phyloP scores from a whole-genome alignment of 2,113 vertebrate species.

The Procavia capensis region DNA sequence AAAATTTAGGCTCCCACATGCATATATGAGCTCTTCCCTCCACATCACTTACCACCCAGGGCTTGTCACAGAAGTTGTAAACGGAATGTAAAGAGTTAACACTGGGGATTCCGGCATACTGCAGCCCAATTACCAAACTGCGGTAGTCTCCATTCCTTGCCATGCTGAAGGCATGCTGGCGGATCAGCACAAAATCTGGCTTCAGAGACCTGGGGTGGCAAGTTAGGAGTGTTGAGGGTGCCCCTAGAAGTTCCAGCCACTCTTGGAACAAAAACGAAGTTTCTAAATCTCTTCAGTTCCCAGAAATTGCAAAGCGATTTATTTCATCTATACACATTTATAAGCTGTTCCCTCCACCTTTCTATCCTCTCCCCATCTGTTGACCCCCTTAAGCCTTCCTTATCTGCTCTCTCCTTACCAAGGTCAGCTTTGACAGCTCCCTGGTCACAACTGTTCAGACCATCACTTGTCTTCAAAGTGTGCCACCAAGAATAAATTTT shows the following conservation, averaged over 20 bases:
- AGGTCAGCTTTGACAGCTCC: conserved; percentile 26
- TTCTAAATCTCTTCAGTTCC: conserved; percentile 22
- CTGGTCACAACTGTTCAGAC: not conserved
- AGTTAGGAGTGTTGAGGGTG: not conserved
- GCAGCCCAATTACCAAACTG: conserved; percentile 94
- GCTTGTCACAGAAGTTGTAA: conserved; percentile 97
- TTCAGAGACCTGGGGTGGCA: conserved; percentile 89
- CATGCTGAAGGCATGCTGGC: conserved; percentile 96
- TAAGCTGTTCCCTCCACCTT: not conserved
- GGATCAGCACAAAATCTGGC: conserved; percentile 95
- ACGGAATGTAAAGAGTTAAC: conserved; percentile 94
- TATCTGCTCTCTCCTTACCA: conserved; percentile 18
- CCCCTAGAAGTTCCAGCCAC: not conserved
- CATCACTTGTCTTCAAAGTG: conserved; percentile 22
- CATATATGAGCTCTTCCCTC: not conserved
- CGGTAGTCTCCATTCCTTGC: conserved; percentile 94
- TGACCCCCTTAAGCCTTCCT: conserved; percentile 14
- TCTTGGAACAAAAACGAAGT: conserved; percentile 45
- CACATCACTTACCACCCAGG: conserved; percentile 92
- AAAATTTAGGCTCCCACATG: not conserved
- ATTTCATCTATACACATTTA: not conserved
- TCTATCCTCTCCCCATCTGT: not conserved
- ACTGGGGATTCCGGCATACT: conserved; percentile 93
- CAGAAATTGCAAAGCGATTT: conserved; percentile 39
- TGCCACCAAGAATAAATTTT: conserved; percentile 36